phyloP scores from a whole-genome alignment of 2,113 vertebrate species.

The Daboia siamensis region DNA sequence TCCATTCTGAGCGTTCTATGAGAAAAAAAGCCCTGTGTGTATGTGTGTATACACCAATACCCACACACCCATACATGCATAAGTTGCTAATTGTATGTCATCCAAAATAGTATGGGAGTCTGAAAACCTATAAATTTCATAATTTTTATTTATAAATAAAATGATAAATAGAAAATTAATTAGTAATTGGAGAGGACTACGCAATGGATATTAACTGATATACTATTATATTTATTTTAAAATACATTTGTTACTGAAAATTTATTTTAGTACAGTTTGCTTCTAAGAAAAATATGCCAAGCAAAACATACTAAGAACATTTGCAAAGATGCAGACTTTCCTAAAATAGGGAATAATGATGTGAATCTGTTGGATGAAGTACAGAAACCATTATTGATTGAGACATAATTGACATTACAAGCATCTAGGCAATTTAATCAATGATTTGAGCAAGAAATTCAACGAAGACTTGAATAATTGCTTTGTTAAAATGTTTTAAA shows the following conservation, averaged over 20 bases:
- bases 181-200: neutral
- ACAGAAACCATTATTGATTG: neutral
- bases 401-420: neutral
- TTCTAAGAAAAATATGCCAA: neutral
- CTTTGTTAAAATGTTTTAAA: neutral
- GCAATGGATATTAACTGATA: neutral
- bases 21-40: too few species aligned
- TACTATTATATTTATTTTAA: neutral
- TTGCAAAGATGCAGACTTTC: neutral
- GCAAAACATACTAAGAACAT: neutral
- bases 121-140: neutral
- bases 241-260: neutral
- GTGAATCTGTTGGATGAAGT: neutral
- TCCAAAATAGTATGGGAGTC: neutral
- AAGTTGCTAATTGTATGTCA: neutral
- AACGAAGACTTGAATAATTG: neutral
- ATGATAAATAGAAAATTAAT: neutral
- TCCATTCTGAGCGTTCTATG: too few species aligned
- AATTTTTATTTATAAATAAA: neutral
- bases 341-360: neutral
- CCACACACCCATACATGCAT: neutral
- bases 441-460: neutral
- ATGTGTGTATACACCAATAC: neutral
- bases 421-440: neutral
- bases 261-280: neutral